Evolutionary conservation across 2,797 vertebrate species (phyloP).

Genomic region (Austrolebias charrua): DNA sequence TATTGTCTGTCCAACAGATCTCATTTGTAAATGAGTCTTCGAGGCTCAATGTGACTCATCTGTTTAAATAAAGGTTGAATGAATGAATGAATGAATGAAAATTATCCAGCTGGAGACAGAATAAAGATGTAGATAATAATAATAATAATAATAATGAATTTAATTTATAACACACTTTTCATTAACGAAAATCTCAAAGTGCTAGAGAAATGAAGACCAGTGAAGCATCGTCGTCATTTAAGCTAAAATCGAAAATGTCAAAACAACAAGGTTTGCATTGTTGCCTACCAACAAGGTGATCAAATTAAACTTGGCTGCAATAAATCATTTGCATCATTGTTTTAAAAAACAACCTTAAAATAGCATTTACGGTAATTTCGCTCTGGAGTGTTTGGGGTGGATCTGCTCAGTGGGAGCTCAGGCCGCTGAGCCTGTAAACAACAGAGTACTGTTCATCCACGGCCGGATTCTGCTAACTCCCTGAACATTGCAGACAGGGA

Average conservation of each 20-base stretch:
- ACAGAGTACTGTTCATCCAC: conserved; percentile 64
- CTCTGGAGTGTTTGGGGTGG: conserved; percentile 42
- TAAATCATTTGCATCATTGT: neutral
- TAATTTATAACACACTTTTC: no score
- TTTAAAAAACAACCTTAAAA: no score
- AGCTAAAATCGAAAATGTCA: conserved; percentile 42
- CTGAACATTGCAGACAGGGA: conserved; percentile 55
- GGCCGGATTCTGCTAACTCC: conserved; percentile 51
- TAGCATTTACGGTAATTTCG: conserved; percentile 10
- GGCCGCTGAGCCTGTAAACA: conserved; percentile 53
- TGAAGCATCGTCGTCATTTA: conserved; percentile 27
- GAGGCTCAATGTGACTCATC: no score
- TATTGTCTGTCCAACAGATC: no score
- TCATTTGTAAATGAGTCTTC: no score
- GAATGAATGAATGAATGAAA: no score
- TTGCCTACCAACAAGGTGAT: conserved; percentile 2
- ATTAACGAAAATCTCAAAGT: no score
- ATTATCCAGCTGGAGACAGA: no score
- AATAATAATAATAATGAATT: no score
- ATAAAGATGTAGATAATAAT: no score
- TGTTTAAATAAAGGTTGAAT: no score
- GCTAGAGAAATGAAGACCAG: conserved; percentile 40
- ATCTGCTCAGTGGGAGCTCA: conserved; percentile 39
- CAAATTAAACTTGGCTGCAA: neutral
- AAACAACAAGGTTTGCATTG: conserved; percentile 15